These are phyloP conservation scores for Sturnus vulgaris DNA, from an alignment of 2,113 vertebrate genomes.

Conservation along the genomic window DNA sequence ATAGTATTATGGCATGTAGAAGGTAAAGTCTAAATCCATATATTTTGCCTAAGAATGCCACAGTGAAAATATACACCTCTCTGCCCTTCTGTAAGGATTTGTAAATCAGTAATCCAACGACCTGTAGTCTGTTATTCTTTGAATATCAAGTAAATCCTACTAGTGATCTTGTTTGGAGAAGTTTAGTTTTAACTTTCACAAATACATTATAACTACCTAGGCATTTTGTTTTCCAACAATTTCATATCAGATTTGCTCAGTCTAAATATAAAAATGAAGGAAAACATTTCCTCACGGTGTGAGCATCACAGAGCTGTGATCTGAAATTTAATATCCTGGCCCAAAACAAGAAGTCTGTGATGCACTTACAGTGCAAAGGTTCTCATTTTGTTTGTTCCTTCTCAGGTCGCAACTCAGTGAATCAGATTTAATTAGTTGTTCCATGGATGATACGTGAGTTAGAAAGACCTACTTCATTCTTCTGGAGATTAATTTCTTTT, in stretches of 20 bases:
- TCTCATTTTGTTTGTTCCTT: conserved; percentile 6
- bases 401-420: background rate
- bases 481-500: background rate
- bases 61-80: background rate
- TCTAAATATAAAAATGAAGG: background rate
- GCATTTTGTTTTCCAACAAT: background rate
- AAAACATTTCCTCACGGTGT: background rate
- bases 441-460: background rate
- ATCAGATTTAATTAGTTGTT: conserved; percentile 17
- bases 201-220: background rate
- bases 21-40: background rate
- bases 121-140: background rate
- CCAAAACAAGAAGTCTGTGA: background rate
- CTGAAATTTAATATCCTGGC: conserved; percentile 30
- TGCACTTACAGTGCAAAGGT: background rate
- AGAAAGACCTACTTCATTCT: background rate
- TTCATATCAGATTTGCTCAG: background rate
- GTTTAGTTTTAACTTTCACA: background rate
- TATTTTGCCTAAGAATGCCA: background rate
- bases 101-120: background rate
- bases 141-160: background rate
- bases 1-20: background rate
- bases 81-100: background rate
- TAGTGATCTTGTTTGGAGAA: background rate
- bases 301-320: background rate